Base-by-base conservation (phyloP, 2,888 invertebrate genomes). In the Toxonevra muliebris region DNA sequence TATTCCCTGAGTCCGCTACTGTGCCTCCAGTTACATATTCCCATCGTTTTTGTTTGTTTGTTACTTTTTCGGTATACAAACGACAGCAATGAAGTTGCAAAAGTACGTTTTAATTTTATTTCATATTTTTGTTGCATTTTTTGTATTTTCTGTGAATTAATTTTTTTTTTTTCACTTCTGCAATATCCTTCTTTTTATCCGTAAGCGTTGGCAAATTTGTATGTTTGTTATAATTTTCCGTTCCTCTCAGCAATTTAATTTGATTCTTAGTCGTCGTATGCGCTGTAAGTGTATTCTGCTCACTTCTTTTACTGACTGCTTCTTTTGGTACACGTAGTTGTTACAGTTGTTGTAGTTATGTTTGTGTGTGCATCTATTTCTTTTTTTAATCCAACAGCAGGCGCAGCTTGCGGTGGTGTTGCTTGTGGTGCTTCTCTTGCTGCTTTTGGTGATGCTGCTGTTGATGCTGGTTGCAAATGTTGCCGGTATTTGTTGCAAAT, bases 241-340 rank as follows among this genome's bases (percentile, higher is more conserved):
- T 76, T 79, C 69, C 76, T 79, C 80, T 76, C 78, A 78, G 79
- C 68, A 75, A 80, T 80, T 80, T 80, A 80, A 80, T 80, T 80
- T 80, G 77, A 80, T 80, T 80, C 74, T 72, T 69, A 2, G 30
- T 30, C 30, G 30, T 30, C 30, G 30, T 30, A 30, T 30, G 30
- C 30, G 30, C 30, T 30, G 30, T 7, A 30, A 30, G 30, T 30
- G 7, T 30, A 30, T 30, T 30, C 30, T 30, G n/a, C 30, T 30
- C 11, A 48, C 48, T 48, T 48, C 15, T 48, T n/a, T 48, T 48
- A n/a, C 48, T 15, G 13, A 48, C 48, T 15, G 13, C 8, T n/a
- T 7, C 15, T 48, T 48, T 11, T 48, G 5, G 5, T 48, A 5
- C 15, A 15, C 10, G 48, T 15, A 48, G 15, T 48, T 48, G 48